Evolutionary conservation across 2,113 vertebrate species (phyloP), one percentile per base, ranked within the genome.

Genomic region (Gyps fulvus): DNA sequence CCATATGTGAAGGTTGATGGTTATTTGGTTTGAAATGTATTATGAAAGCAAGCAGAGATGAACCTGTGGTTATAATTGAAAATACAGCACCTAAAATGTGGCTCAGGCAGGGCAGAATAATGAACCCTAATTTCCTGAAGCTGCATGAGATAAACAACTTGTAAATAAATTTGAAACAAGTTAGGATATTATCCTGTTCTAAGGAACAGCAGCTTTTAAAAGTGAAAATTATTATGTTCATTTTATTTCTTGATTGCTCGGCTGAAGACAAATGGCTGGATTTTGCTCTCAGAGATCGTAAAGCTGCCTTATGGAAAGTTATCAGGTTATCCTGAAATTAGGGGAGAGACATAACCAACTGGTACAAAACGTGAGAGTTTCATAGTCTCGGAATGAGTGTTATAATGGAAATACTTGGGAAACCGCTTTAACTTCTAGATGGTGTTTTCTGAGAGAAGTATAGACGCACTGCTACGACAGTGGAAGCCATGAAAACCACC

Each of bases 1-100:
- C 71, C 67, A 32, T 93, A 78, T 95, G 84, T 78, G 89, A 90
- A 77, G n/a, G 89, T 55, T 97, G 93, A 59, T 38, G n/a, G 58
- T 80, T 93, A 66, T 93, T 92, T 87, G 50, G 23, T 85, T 97
- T 67, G 87, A 92, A 86, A 73, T 71, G 67, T 54, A 20, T 90
- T 77, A 57, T 1, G 6, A 91, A 94, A 91, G 38, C 52, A 93
- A 77, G 65, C 54, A 40, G 67, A 80, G 66, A 85, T 66, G 52
- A 95, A 65, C 82, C 57, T n/a, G 40, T 72, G 73, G 62, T 80
- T 90, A 49, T 45, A 65, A 18, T 4, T 70, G 74, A 88, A 91
- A 95, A 88, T 62, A 49, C 92, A 93, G 20, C 22, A 54, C 49
- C 61, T 84, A 79, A 90, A 90, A 50, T 32, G 66, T 79, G 54